Conservation (phyloP, 1,140 invertebrate genomes). For the Sinonovacula constricta region DNA sequence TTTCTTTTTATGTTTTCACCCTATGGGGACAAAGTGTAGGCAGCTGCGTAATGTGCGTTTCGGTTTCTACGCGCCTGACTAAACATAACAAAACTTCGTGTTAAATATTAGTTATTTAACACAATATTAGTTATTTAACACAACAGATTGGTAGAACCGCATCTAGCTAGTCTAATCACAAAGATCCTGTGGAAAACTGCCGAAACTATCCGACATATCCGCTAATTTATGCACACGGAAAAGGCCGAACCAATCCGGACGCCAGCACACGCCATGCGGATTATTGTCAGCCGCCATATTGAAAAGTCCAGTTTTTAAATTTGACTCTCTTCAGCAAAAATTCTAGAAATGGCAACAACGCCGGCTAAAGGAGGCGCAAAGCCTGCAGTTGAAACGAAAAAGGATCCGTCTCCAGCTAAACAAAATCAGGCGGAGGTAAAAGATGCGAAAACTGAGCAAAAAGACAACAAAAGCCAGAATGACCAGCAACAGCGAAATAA, state of each 20-base stretch:
- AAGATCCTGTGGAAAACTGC: too few species aligned
- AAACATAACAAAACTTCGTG: too few species aligned
- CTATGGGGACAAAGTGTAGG: too few species aligned
- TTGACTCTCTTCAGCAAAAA: neutral
- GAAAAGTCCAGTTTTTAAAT: neutral
- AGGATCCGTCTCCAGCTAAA: slow-evolving; percentile 10
- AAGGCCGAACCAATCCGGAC: neutral
- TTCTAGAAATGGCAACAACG: slow-evolving; percentile 26
- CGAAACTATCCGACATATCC: too few species aligned
- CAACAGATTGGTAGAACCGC: too few species aligned
- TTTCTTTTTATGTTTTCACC: too few species aligned
- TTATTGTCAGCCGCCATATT: slow-evolving; percentile 31
- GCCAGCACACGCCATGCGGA: neutral
- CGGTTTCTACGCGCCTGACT: too few species aligned
- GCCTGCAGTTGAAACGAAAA: slow-evolving; percentile 8
- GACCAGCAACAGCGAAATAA: slow-evolving; percentile 6
- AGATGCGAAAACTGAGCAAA: neutral
- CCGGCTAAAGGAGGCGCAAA: slow-evolving; percentile 25
- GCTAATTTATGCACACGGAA: neutral
- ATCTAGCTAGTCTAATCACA: too few species aligned
- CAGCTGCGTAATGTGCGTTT: too few species aligned
- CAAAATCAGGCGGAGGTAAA: slow-evolving; percentile 7
- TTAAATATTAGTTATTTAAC: too few species aligned
- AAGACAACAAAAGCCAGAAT: slow-evolving; percentile 18
- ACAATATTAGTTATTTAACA: too few species aligned